phyloP scores from a whole-genome alignment of 1,140 invertebrate species.

The Portunus trituberculatus region DNA sequence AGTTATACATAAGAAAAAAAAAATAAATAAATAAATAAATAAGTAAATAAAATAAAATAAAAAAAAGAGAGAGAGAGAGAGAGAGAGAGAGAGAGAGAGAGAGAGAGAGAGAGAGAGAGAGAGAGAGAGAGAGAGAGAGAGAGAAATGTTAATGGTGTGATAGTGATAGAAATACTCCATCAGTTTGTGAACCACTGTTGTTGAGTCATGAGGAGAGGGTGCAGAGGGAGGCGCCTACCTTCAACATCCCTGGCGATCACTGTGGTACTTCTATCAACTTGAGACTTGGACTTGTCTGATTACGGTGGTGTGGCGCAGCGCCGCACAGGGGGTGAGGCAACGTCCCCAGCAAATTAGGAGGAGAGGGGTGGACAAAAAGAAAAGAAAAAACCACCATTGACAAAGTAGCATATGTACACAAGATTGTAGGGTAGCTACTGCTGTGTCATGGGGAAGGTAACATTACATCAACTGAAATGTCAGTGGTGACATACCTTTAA shows the following conservation, averaged over 20 bases:
- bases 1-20: conserved; percentile 27
- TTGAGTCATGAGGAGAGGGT: conserved; percentile 66
- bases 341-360: conserved; percentile 72
- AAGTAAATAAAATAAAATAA: too few species aligned
- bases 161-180: conserved; percentile 47
- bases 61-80: too few species aligned
- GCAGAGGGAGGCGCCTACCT: conserved; percentile 84
- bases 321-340: conserved; percentile 69
- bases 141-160: conserved; percentile 46
- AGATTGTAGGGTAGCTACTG: conserved; percentile 58
- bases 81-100: too few species aligned
- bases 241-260: conserved; percentile 96
- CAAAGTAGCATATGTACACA: conserved; percentile 71
- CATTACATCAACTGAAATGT: conserved; percentile 62
- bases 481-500: conserved; percentile 57
- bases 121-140: too few species aligned
- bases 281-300: conserved; percentile 89
- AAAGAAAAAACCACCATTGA: conserved; percentile 71
- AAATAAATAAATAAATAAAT: not conserved
- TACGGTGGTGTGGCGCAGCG: conserved; percentile 56
- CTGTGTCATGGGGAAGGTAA: conserved; percentile 67
- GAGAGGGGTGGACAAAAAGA: conserved; percentile 69
- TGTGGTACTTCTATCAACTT: conserved; percentile 94
- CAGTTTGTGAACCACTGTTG: conserved; percentile 51
- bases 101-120: not conserved